A percentile compares a stretch with the other conserved stretches of the same genome.
These are phyloP conservation scores for Dendronephthya gigantea DNA, from an alignment of 64 coral and sea anemone genomes.

Conservation along the genomic window DNA sequence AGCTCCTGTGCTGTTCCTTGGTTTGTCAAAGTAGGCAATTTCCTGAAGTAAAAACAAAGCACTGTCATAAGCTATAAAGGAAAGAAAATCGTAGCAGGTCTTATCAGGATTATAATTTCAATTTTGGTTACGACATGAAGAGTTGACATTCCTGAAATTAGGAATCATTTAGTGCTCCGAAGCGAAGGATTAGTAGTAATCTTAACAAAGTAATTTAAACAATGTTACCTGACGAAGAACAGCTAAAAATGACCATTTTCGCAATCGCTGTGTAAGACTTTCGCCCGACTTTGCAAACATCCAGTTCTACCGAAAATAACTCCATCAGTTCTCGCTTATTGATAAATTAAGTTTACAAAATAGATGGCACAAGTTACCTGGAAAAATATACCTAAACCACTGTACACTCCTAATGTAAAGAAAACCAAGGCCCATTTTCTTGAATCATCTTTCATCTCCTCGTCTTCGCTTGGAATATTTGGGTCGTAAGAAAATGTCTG, in stretches of 20 bases:
- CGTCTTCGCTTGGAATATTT: not conserved
- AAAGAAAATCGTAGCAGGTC: too few relatives aligned
- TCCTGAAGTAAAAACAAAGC: not conserved
- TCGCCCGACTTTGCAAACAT: not conserved
- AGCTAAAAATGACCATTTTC: not conserved
- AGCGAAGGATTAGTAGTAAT: too few relatives aligned
- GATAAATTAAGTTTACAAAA: too few relatives aligned
- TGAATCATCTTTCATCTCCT: not conserved
- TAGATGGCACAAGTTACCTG: not conserved
- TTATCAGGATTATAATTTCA: too few relatives aligned
- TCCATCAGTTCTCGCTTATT: too few relatives aligned
- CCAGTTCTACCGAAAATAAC: not conserved
- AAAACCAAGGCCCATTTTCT: not conserved
- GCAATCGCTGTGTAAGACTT: not conserved
- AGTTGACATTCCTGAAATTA: too few relatives aligned
- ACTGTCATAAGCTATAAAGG: too few relatives aligned
- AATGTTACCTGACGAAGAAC: not conserved
- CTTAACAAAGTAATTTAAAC: too few relatives aligned
- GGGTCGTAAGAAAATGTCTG: not conserved
- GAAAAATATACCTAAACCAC: not conserved
- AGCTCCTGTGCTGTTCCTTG: slow-evolving; percentile 2
- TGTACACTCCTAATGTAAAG: not conserved
- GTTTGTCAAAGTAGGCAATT: not conserved
- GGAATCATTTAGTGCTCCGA: too few relatives aligned
- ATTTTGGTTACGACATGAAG: too few relatives aligned